A percentile compares a stretch with the other conserved stretches of the same genome.
Conservation (phyloP, 2,113 vertebrate species). For the Grammomys dolichurus region DNA sequence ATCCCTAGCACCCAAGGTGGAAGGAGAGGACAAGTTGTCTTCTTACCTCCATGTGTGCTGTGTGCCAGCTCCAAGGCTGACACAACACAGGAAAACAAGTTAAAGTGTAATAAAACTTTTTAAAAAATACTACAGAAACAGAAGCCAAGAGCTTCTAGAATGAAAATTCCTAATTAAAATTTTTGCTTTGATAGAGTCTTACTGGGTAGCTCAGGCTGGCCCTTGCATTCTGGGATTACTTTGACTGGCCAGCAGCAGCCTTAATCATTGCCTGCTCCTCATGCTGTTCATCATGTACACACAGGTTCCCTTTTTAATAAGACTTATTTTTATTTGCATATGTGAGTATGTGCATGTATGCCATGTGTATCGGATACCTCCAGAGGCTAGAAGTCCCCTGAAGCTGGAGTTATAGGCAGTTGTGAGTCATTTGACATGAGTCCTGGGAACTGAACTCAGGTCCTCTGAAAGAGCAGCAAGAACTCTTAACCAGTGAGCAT, state of each 20-base stretch:
- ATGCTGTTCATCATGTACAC: not conserved
- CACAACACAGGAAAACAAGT: not conserved
- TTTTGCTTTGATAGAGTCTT: not conserved
- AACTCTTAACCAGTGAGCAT: not conserved
- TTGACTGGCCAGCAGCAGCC: not conserved
- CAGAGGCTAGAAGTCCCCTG: not conserved
- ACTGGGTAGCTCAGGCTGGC: not conserved
- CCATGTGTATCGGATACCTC: not conserved
- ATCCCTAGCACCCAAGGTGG: not conserved
- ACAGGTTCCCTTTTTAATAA: not conserved
- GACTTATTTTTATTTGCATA: not conserved
- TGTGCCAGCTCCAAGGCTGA: no score
- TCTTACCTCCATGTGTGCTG: not conserved
- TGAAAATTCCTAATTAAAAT: constrained; percentile 18
- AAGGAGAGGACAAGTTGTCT: not conserved
- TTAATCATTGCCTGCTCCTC: not conserved
- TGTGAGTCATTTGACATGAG: not conserved
- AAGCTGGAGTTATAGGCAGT: not conserved
- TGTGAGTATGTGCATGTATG: not conserved
- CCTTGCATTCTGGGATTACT: not conserved
- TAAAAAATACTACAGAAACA: constrained; percentile 24
- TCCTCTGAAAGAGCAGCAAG: not conserved
- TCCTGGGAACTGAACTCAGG: not conserved
- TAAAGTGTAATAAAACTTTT: not conserved
- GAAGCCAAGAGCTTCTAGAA: not conserved